Conservation (phyloP, 1,140 invertebrate species). For the Drosophila littoralis region DNA sequence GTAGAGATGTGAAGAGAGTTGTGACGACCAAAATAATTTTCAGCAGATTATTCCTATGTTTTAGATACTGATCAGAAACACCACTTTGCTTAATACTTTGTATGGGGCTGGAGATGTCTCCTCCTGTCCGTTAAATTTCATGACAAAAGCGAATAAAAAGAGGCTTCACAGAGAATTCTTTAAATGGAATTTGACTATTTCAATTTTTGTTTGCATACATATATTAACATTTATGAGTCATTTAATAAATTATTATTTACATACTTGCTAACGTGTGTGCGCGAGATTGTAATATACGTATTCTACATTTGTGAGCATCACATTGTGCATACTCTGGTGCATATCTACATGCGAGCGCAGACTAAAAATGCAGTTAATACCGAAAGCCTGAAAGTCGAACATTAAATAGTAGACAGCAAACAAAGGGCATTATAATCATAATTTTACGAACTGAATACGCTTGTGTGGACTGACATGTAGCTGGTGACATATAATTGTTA, state of each 20-base stretch:
- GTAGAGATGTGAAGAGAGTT: no score
- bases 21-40: no score
- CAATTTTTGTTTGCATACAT: conserved; percentile 14
- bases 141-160: not conserved
- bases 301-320: not conserved
- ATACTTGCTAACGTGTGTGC: not conserved
- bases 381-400: conserved; percentile 73
- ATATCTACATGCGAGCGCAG: conserved; percentile 3
- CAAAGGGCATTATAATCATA: conserved; percentile 38
- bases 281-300: not conserved
- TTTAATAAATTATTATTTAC: conserved; percentile 73
- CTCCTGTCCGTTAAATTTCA: no score
- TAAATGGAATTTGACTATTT: conserved; percentile 20
- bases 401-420: conserved; percentile 22
- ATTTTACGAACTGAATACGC: conserved; percentile 26
- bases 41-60: no score
- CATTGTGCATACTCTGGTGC: conserved; percentile 13
- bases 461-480: conserved; percentile 12
- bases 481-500: conserved; percentile 63
- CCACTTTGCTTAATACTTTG: no score
- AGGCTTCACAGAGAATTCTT: conserved; percentile 22
- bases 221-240: conserved; percentile 78
- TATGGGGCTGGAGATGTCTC: no score
- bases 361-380: conserved; percentile 73
- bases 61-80: no score